Evolutionary conservation across 2,113 vertebrate species (phyloP), one percentile per base, ranked within the genome.

Genomic region (Thunnus maccoyii): DNA sequence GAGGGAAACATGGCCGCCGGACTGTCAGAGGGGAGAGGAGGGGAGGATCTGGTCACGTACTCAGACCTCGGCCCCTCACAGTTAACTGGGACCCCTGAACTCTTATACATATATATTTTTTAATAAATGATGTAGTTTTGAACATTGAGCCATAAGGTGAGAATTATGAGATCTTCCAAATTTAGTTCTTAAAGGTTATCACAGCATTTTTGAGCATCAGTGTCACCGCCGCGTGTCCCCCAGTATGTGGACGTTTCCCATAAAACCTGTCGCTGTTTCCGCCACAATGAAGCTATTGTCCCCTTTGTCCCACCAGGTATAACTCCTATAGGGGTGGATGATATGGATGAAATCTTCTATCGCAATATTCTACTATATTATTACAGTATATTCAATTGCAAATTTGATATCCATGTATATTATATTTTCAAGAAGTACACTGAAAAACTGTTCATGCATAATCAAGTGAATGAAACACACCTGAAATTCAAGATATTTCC

Each of bases 191-290:
- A 13, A 56, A 60, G 60, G 36, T 62, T 44, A 48, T 15, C n/a
- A 36, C 67, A 20, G 63, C 25, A 18, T 11, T 60, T 48, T 56
- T 18, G 0, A 51, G 18, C 32, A 25, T 62, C 76, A 71, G 14
- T 32, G 10, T 41, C 36, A 41, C 36, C 36, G 7, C 36, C 36
- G 1, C 7, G 8, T 41, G 36, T 41, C 7, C 36, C 8, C 36
- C 32, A 30, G 27, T 30, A 30, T 30, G 27, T 30, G 27, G 27
- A 36, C 17, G 52, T 72, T 68, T 56, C 75, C 56, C 27, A 69
- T 51, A 20, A 79, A 41, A 10, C n/a, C 18, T 51, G 9, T 22
- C 52, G 93, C 91, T 22, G 22, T 94, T 95, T 30, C 25, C 32
- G 22, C 5, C 51, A 16, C 44, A 55, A 27, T 6, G 10, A 32